phyloP scores from a whole-genome alignment of 2,888 invertebrate genomes.

The Maniola hyperantus region DNA sequence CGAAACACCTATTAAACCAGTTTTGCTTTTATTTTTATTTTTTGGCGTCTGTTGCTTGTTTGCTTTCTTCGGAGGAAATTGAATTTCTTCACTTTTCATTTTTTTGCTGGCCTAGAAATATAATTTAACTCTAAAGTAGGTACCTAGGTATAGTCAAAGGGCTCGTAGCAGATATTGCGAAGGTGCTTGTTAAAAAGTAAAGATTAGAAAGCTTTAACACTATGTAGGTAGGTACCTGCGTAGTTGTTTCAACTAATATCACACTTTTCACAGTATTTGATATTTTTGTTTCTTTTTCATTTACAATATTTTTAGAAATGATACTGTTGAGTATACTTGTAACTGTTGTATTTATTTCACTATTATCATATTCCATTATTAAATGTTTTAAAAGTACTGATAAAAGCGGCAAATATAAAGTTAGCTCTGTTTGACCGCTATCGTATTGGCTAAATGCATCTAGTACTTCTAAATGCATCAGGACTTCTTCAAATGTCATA shows the following conservation, averaged over 20 bases:
- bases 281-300: constrained; percentile 39
- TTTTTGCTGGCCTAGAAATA: constrained; percentile 54
- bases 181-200: background rate
- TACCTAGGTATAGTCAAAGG: background rate
- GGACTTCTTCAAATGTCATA: constrained; percentile 65
- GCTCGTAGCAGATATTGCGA: background rate
- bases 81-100: constrained; percentile 54
- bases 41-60: constrained; percentile 21
- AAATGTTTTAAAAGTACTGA: constrained; percentile 57
- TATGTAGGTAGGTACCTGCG: constrained; percentile 55
- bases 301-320: constrained; percentile 50
- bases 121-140: background rate
- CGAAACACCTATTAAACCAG: constrained; percentile 42
- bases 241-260: constrained; percentile 51
- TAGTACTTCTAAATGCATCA: constrained; percentile 60
- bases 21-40: constrained; percentile 49
- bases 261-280: constrained; percentile 41
- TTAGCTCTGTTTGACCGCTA: constrained; percentile 54
- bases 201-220: background rate
- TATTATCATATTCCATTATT: constrained; percentile 63
- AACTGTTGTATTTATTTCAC: constrained; percentile 65
- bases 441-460: constrained; percentile 53
- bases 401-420: constrained; percentile 50
- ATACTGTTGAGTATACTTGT: constrained; percentile 65
- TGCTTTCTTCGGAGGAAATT: constrained; percentile 51